These are phyloP conservation scores for Campoletis sonorensis DNA, from an alignment of 1,140 invertebrate species.

Conservation along the genomic window DNA sequence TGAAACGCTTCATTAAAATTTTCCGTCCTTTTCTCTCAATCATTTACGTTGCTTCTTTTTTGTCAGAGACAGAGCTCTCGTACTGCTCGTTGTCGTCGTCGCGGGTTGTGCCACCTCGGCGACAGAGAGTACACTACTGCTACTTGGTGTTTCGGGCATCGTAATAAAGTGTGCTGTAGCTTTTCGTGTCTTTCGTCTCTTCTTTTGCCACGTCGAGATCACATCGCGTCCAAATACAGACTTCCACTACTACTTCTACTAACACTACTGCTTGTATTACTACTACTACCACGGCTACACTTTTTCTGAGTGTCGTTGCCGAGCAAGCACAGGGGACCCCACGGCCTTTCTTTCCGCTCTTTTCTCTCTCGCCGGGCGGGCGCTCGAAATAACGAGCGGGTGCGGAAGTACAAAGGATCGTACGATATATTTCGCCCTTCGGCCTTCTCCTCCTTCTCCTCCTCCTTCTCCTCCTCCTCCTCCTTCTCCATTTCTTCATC, in stretches of 20 bases:
- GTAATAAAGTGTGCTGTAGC: conserved; percentile 36
- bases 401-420: conserved; percentile 42
- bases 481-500: conserved; percentile 17
- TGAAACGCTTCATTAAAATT: not conserved
- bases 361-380: conserved; percentile 17
- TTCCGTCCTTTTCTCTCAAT: not conserved
- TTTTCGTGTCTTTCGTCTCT: conserved; percentile 10
- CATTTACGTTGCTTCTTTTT: too few species aligned
- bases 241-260: conserved; percentile 5
- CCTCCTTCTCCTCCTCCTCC: not conserved
- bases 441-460: conserved; percentile 30
- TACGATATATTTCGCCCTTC: conserved; percentile 43
- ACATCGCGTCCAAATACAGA: conserved; percentile 12
- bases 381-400: conserved; percentile 39
- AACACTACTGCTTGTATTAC: too few species aligned
- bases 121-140: conserved; percentile 3
- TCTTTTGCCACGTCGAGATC: conserved; percentile 35
- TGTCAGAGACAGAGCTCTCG: not conserved
- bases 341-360: conserved; percentile 43
- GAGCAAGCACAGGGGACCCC: conserved; percentile 11
- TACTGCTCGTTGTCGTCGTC: too few species aligned
- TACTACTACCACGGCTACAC: not conserved
- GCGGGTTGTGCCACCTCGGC: not conserved
- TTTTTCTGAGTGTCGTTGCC: conserved; percentile 32
- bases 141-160: conserved; percentile 32